Base-by-base conservation (phyloP, 2,113 vertebrate species). In the Hippocampus barbouri region DNA sequence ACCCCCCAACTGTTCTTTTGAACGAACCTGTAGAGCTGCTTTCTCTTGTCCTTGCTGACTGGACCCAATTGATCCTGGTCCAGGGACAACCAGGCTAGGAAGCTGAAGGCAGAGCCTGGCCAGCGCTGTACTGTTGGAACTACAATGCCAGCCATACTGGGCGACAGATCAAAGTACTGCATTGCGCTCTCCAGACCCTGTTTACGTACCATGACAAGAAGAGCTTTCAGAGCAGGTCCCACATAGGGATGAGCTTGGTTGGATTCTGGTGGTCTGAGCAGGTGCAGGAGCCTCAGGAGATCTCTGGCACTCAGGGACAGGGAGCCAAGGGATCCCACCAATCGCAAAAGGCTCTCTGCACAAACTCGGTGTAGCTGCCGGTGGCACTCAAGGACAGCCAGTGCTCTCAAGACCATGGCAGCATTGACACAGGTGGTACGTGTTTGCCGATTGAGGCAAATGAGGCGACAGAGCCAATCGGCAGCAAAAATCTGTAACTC, bases 1-100 rank as follows among this genome's bases (percentile, higher is more conserved):
- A 18, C 16, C 15, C 49, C 53, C 21, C 8, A 16, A 7, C 27
- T 4, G 38, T 45, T 59, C 12, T 34, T 23, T 15, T 47, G 0
- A 8, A 34, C 79, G 73, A 93, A 99, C 97, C 97, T 99, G 86
- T 99, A 99, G 10, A 99, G 91, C 81, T 99, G 97, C 75, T 99
- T 98, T 84, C 97, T 93, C 88, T 96, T 99, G 90, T 95, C 93
- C 79, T 96, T 96, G 89, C 90, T 92, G 3, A 77, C 51, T 0
- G 89, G 86, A 1, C 91, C 91, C 83, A 92, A 87, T 40, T 92
- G 95, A 81, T 96, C 94, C 89, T 98, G 97, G 84, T 99, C 97
- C 30, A 99, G 87, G 21, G 95, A 98, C 76, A 99, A 91, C 97
- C 97, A 99, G 70, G 96, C 96, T 3, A 79, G 90, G 85, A 98